Percentiles rank a stretch among this genome's conserved stretches.
These are phyloP conservation scores for Coryphaenoides rupestris DNA, from an alignment of 2,113 vertebrate species.

Conservation along the genomic window DNA sequence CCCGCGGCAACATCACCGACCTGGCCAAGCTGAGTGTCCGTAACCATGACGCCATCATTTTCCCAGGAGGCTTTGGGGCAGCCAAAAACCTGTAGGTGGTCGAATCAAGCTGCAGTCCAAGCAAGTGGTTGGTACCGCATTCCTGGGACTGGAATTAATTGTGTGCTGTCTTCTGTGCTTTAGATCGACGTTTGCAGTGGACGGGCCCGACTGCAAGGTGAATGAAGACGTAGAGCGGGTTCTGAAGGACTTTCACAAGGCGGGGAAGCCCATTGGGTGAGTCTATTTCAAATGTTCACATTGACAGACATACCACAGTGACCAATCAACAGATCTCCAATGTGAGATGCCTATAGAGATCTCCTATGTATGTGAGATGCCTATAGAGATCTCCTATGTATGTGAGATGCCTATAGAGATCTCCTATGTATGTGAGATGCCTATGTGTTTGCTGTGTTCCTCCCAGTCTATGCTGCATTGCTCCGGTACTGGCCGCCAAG, in stretches of 20 bases:
- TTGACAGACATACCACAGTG: too few species aligned
- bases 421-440: too few species aligned
- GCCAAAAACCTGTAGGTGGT: conserved; percentile 60
- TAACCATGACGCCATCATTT: conserved; percentile 58
- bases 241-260: conserved; percentile 80
- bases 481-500: conserved; percentile 82
- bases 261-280: conserved; percentile 85
- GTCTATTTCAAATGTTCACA: conserved; percentile 2
- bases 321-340: too few species aligned
- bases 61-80: conserved; percentile 61
- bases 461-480: conserved; percentile 68
- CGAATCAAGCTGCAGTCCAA: background rate
- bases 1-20: conserved; percentile 52
- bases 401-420: too few species aligned
- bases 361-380: too few species aligned
- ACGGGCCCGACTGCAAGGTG: conserved; percentile 81
- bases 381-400: too few species aligned
- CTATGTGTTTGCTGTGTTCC: background rate
- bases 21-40: conserved; percentile 40
- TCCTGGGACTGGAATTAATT: background rate
- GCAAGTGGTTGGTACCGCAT: background rate
- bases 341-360: too few species aligned
- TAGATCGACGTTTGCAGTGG: conserved; percentile 83
- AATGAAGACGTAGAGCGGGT: conserved; percentile 80
- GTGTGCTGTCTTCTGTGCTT: background rate